Percentiles rank a stretch among this genome's conserved stretches.
Evolutionary conservation across 2,797 vertebrate species (phyloP).

Genomic region (Sebastes paucispinis): DNA sequence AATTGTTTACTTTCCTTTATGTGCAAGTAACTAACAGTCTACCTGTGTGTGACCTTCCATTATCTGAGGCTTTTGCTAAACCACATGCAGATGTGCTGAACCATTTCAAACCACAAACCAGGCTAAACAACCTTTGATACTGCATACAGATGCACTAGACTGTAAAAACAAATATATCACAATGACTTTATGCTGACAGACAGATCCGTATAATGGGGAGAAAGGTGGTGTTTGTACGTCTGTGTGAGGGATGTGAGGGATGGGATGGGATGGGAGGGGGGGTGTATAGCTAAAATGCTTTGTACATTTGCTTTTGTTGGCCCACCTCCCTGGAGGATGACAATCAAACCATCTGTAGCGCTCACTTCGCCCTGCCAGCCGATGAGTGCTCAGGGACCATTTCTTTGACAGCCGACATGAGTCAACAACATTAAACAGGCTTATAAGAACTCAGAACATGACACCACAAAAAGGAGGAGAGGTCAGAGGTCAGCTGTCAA

Average conservation of each 20-base stretch:
- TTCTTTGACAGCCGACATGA: constrained; percentile 67
- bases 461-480: constrained; percentile 41
- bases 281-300: constrained; percentile 37
- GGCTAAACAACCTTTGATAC: neutral
- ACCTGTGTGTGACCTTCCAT: neutral
- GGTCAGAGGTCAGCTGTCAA: constrained; percentile 58
- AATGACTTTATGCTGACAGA: constrained; percentile 50
- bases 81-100: constrained; percentile 16
- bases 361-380: constrained; percentile 70
- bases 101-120: neutral
- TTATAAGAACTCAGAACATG: constrained; percentile 57
- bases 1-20: neutral
- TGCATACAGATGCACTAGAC: neutral
- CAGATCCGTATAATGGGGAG: constrained; percentile 4
- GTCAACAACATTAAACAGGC: constrained; percentile 69
- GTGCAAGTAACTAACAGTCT: neutral
- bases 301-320: constrained; percentile 59
- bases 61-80: neutral
- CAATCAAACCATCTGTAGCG: constrained; percentile 74
- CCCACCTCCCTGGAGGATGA: constrained; percentile 64
- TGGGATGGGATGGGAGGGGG: neutral
- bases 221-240: constrained; percentile 5
- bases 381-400: constrained; percentile 61
- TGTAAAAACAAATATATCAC: constrained; percentile 28
- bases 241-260: constrained; percentile 13